Evolutionary conservation across 2,113 vertebrate species (phyloP), one percentile per base, ranked within the genome.

Genomic region (Plecotus auritus): DNA sequence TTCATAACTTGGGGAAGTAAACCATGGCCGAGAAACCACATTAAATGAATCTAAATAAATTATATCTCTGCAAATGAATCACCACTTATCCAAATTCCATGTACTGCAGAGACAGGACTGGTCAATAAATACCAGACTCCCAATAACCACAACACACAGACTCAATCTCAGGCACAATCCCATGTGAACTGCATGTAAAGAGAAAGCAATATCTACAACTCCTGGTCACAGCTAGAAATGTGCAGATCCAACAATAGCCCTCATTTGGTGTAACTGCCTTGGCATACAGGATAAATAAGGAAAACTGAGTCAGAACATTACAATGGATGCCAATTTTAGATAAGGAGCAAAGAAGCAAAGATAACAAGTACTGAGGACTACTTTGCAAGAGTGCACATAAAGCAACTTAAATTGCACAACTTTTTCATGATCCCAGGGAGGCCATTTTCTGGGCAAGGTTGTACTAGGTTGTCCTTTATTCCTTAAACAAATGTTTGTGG

Each of bases 31-130:
- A 93, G 92, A 96, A 96, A 96, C 92, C 76, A 85, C 93, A 96
- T 96, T 83, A 97, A 97, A 88, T 84, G 28, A 96, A 96, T 97
- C 96, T 93, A 93, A 97, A 98, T 96, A 95, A 97, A 93, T 40
- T 77, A 89, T 45, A 67, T 70, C 92, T 93, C 95, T 97, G 74
- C 76, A 97, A 97, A 97, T 88, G 54, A 97, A 90, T 85, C 96
- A 85, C 76, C 4, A 0, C 83, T 90, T 92, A 95, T 51, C 91
- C 88, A 95, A 97, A 85, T 97, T 97, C 96, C 67, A 96, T 61
- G 81, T 4, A 92, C 70, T 54, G 74, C 18, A 97, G 23, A 96
- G 93, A 97, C 93, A 98, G 93, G 95, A 97, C 94, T 94, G 83
- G 93, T 96, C 97, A 98, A 90, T 97, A 97, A 85, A 91, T 89